phyloP scores from a whole-genome alignment of 2,888 invertebrate genomes.

The Podabrus alpinus region DNA sequence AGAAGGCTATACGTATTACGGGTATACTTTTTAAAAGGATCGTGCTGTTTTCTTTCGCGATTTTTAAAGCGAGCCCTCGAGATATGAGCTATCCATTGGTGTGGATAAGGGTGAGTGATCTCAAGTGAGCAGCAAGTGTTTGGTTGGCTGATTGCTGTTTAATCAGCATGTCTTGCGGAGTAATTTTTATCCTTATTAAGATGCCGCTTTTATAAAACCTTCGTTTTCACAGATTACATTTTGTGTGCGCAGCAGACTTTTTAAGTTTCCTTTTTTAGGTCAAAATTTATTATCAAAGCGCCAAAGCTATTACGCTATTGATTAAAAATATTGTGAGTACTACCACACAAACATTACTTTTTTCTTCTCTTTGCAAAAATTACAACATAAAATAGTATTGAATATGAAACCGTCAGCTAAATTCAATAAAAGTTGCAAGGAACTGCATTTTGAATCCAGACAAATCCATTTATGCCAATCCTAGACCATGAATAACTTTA shows the following conservation, averaged over 20 bases:
- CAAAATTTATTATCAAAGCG: slow-evolving; percentile 23
- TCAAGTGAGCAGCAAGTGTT: slow-evolving; percentile 45
- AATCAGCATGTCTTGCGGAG: slow-evolving; percentile 52
- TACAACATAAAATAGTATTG: neutral
- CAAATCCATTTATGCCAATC: neutral
- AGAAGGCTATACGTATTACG: slow-evolving; percentile 42
- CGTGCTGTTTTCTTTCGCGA: slow-evolving; percentile 50
- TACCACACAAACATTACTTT: neutral
- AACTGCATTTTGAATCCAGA: neutral
- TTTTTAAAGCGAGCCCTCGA: slow-evolving; percentile 49
- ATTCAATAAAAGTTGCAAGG: neutral
- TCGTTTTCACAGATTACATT: slow-evolving; percentile 44
- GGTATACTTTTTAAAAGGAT: slow-evolving; percentile 47
- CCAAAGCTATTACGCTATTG: neutral
- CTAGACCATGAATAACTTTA: neutral
- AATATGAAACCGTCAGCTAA: neutral
- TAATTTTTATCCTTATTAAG: slow-evolving; percentile 54
- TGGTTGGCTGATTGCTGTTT: slow-evolving; percentile 52
- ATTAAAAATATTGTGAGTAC: neutral
- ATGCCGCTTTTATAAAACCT: slow-evolving; percentile 35
- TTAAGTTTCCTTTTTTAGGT: slow-evolving; percentile 23
- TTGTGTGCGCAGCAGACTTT: slow-evolving; percentile 40
- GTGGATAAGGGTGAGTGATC: slow-evolving; percentile 39
- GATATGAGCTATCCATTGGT: slow-evolving; percentile 49
- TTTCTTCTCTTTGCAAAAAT: neutral